Percentiles rank a stretch among this genome's conserved stretches.
Evolutionary conservation across 2,888 invertebrate genomes (phyloP).

Genomic region (Drosophila peninsularis): DNA sequence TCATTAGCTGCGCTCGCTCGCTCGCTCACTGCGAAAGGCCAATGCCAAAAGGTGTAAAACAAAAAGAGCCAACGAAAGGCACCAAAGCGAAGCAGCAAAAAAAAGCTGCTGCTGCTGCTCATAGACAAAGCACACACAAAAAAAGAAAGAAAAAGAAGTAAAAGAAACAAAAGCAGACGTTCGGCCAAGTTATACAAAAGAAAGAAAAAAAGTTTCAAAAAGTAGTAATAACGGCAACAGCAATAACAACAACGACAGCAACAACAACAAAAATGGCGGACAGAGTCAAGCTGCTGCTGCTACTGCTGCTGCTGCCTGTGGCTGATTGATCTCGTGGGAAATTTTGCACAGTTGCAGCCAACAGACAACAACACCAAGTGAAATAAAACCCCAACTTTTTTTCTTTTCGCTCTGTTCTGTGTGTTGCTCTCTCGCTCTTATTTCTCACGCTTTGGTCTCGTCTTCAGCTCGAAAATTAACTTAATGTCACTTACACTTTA

Average conservation of each 20-base stretch:
- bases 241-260: constrained; percentile 29
- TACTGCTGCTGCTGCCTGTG: constrained; percentile 64
- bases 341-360: constrained; percentile 79
- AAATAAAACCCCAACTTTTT: constrained; percentile 65
- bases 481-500: constrained; percentile 83
- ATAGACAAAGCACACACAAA: constrained; percentile 23
- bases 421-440: constrained; percentile 26
- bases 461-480: constrained; percentile 76
- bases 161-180: constrained; percentile 56
- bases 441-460: constrained; percentile 51
- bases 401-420: neutral
- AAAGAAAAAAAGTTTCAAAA: constrained; percentile 71
- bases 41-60: constrained; percentile 74
- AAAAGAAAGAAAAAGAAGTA: constrained; percentile 27
- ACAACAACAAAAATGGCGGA: constrained; percentile 38
- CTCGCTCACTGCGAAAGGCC: constrained; percentile 54
- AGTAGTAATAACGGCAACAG: constrained; percentile 67
- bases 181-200: constrained; percentile 64
- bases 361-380: constrained; percentile 40
- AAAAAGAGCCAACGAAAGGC: constrained; percentile 40
- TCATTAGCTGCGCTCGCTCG: constrained; percentile 68
- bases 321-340: constrained; percentile 83
- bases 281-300: constrained; percentile 45
- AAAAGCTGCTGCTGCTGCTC: constrained; percentile 11
- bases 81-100: constrained; percentile 5